A percentile compares a stretch with the other conserved stretches of the same genome.
phyloP scores from a whole-genome alignment of 2,113 vertebrate genomes.

The Trogon melanurus region DNA sequence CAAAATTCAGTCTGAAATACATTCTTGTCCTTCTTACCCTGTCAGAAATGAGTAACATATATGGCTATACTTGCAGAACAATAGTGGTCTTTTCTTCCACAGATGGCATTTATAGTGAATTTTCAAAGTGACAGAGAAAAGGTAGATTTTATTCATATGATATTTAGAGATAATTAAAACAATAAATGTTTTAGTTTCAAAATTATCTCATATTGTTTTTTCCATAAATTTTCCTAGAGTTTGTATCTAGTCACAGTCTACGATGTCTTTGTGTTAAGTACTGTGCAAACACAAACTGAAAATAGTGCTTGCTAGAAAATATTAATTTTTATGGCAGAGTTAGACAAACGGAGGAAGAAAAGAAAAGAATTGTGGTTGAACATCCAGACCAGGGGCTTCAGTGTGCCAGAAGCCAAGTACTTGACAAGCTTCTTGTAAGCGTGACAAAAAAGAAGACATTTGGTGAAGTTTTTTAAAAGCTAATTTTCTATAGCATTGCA shows the following conservation, averaged over 20 bases:
- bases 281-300: neutral
- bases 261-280: neutral
- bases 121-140: neutral
- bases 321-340: neutral
- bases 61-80: neutral
- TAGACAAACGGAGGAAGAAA: neutral
- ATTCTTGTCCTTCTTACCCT: neutral
- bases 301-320: neutral
- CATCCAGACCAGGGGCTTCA: neutral
- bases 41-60: neutral
- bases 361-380: neutral
- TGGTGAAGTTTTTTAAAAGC: neutral
- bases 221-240: neutral
- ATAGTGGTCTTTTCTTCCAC: neutral
- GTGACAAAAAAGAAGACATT: neutral
- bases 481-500: neutral
- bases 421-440: neutral
- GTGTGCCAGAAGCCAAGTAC: neutral
- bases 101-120: neutral
- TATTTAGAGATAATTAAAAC: neutral
- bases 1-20: slow-evolving; percentile 16
- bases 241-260: neutral
- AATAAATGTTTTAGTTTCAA: neutral
- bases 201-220: neutral
- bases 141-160: neutral